A percentile compares a stretch with the other conserved stretches of the same genome.
Evolutionary conservation across 64 coral and sea anemone species (phyloP).

Genomic region (Actinia equina): DNA sequence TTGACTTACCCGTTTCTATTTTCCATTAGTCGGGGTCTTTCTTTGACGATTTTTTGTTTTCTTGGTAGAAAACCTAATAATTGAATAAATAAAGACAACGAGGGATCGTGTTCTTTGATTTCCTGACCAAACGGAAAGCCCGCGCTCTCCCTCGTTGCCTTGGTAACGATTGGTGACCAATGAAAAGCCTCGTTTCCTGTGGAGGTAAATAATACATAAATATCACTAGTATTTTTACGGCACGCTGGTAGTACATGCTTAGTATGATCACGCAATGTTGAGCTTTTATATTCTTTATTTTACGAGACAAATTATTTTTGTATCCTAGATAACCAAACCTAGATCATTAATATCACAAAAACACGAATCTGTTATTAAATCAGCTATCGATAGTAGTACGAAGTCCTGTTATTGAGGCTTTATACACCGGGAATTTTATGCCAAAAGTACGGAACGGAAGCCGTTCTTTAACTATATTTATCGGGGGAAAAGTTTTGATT

Average conservation of each 20-base stretch:
- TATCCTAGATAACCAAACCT: no score
- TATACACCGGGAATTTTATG: no score
- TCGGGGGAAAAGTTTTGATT: no score
- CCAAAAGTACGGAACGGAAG: no score
- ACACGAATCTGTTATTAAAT: no score
- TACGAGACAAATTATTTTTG: background rate
- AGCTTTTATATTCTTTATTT: background rate
- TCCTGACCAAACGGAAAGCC: conserved; percentile 12
- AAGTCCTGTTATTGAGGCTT: no score
- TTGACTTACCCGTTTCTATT: conserved; percentile 12
- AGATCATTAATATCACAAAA: no score
- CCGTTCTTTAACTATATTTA: no score
- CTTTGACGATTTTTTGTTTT: background rate
- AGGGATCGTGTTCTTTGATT: background rate
- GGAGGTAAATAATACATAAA: background rate
- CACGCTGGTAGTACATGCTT: background rate
- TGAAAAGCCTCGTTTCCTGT: background rate
- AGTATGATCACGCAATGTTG: background rate
- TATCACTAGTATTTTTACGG: background rate
- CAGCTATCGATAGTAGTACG: no score
- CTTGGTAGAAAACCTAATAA: background rate
- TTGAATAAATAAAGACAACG: conserved; percentile 4
- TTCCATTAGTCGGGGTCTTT: conserved; percentile 1
- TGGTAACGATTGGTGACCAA: conserved; percentile 26
- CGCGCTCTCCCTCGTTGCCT: conserved; percentile 17